These are phyloP conservation scores for Urocyon cinereoargenteus DNA, from an alignment of 2,797 vertebrate species.

Conservation along the genomic window DNA sequence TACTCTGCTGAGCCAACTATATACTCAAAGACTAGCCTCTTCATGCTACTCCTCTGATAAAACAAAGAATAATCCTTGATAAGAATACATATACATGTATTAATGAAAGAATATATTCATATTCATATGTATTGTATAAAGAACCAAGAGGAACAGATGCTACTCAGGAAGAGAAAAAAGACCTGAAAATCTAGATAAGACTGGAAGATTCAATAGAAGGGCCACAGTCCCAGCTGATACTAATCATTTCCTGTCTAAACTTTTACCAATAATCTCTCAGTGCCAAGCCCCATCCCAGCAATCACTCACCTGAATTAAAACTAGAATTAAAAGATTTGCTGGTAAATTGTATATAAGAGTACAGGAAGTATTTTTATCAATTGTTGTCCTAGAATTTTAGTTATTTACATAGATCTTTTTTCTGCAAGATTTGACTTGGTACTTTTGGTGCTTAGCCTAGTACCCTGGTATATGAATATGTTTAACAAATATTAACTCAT, in stretches of 20 bases:
- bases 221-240: not conserved
- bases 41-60: not conserved
- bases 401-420: not conserved
- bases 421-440: not conserved
- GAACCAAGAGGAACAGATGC: not conserved
- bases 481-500: not conserved
- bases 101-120: not conserved
- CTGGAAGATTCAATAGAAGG: not conserved
- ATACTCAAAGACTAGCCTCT: not conserved
- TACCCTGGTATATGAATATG: not conserved
- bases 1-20: not conserved
- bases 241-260: not conserved
- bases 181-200: not conserved
- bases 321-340: not conserved
- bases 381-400: not conserved
- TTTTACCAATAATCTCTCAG: not conserved
- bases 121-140: not conserved
- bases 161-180: not conserved
- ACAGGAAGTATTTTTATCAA: not conserved
- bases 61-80: not conserved
- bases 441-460: not conserved
- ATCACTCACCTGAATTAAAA: rapidly evolving
- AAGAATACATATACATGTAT: not conserved
- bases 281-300: not conserved
- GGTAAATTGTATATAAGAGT: not conserved